Base-by-base conservation (phyloP, 2,797 vertebrate genomes). In the Enteromius argenteus region DNA sequence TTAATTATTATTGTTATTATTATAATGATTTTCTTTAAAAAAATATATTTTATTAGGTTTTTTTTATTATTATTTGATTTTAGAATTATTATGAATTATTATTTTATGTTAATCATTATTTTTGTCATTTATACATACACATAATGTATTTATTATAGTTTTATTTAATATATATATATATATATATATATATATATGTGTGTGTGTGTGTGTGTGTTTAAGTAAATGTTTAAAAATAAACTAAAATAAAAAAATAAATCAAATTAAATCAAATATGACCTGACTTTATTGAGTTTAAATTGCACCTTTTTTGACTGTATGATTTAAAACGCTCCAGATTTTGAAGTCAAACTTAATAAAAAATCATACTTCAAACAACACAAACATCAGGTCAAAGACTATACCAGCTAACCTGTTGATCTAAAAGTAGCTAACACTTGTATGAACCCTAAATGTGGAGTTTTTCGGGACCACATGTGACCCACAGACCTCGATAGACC, bases 341-440 rank as follows among this genome's bases (percentile, higher is more conserved):
- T 73, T 27, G 23, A 60, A 60, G 23, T 14, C 23, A 78, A 39
- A 32, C 51, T 37, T 35, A 27, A 32, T 17, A 81, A 14, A 15
- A 27, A 64, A 74, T 49, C 21, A 35, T 49, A 51, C 21, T 19
- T 23, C 30, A 35, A 58, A 69, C 37, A 42, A n/a, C 23, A 44
- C 32, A 49, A 80, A 53, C 32, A 27, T 35, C 14, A 64, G 4
- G 6, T 82, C 21, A 74, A 74, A 82, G 14, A 53, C 21, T 37
- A 51, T 11, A 23, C 10, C 30, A 39, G 21, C 44, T 30, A 39
- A 51, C 42, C 32, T 58, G 60, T 56, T 83, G 60, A 67, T 67
- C 60, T 77, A 23, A 79, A 83, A 51, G 11, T 51, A 74, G 23
- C 35, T 15, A 68, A 67, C 17, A 53, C 58, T 32, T 27, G 15